Evolutionary conservation across 2,113 vertebrate genomes (phyloP), one percentile per base, ranked within the genome.

Genomic region (Okapia johnstoni): DNA sequence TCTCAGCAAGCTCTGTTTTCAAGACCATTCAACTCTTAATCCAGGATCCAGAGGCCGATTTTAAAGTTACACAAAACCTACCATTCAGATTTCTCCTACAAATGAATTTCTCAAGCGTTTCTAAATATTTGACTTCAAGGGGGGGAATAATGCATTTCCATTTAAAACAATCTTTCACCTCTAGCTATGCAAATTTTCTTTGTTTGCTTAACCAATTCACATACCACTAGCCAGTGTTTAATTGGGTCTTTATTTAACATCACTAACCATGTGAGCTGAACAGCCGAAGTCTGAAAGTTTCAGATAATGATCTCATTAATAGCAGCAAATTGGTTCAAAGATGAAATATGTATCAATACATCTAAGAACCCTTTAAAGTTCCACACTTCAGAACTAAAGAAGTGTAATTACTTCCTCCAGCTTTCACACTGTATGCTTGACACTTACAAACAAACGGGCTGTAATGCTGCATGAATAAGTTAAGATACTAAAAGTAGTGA

Each of bases 111-210:
- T 98, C 95, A 98, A 97, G 97, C 93, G 19, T 97, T 98, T 97
- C 95, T 98, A 98, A 97, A 98, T 90, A 97, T 98, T 98, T 97
- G 89, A 97, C 92, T 98, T 98, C 81, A 98, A 98, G 83, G 57
- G 89, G 66, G 8, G 14, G 85, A 60, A 1, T 97, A 98, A 97
- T 0, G 28, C 40, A 96, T 88, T 96, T 98, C 96, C 83, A 96
- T 98, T 97, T 89, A 96, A 97, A 98, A 97, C 96, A 96, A 85
- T 87, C 97, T 98, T 97, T 97, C 93, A 97, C 95, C 94, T 96
- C 90, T 73, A 95, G 55, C 33, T 85, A 96, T 94, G 90, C 94
- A 96, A 88, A 98, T 94, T 96, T 97, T 97, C 94, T 88, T 93
- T 93, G 87, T 96, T 97, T 93, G 83, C 86, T 95, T 92, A 97